Evolutionary conservation across 2,113 vertebrate genomes (phyloP).

Genomic region (Pedionomus torquatus): DNA sequence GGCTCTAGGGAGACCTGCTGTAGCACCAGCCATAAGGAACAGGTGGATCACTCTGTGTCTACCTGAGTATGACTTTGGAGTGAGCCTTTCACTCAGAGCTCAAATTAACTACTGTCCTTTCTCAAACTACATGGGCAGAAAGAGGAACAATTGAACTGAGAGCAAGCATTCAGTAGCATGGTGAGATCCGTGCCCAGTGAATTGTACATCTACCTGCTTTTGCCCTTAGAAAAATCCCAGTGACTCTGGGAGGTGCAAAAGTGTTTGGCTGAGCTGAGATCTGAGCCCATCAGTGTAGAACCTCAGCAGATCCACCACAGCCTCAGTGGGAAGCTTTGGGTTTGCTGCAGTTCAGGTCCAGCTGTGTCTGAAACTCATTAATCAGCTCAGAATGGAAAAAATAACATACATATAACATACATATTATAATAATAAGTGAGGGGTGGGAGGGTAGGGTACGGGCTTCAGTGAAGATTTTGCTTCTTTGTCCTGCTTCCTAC

Average conservation of each 20-base stretch:
- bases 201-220: not conserved
- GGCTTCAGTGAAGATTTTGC: not conserved
- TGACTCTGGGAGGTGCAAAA: not conserved
- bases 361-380: not conserved
- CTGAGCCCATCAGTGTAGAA: not conserved
- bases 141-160: fast-evolving
- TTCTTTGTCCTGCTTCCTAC: not conserved
- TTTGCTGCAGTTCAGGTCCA: not conserved
- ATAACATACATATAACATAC: not conserved
- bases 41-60: not conserved
- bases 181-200: not conserved
- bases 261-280: not conserved
- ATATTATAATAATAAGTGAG: not conserved
- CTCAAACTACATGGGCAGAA: not conserved
- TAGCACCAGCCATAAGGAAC: not conserved
- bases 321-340: not conserved
- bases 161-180: not conserved
- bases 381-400: not conserved
- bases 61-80: not conserved
- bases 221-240: not conserved
- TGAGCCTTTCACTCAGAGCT: not conserved
- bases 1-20: not conserved
- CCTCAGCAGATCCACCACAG: not conserved
- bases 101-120: not conserved
- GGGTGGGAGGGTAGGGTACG: not conserved